These are phyloP conservation scores for Watsonalla cultraria DNA, from an alignment of 2,888 invertebrate species.

Conservation along the genomic window DNA sequence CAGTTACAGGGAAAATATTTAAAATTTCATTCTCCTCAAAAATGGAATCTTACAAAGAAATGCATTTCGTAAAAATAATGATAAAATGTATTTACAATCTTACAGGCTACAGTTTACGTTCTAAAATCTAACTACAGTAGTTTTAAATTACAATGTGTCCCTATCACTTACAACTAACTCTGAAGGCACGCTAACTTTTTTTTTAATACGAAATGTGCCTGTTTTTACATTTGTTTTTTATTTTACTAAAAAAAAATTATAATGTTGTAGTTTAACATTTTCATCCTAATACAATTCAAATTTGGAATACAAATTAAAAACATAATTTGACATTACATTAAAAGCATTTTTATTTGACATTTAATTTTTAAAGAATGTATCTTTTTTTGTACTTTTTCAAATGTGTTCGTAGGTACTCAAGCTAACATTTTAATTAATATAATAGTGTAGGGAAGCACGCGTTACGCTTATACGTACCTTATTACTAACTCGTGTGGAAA, in stretches of 20 bases:
- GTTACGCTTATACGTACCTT: constrained; percentile 55
- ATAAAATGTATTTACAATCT: constrained; percentile 71
- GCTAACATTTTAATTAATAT: constrained; percentile 8
- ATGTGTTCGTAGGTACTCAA: constrained; percentile 13
- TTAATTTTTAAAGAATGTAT: constrained; percentile 18
- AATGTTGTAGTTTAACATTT: too few species aligned
- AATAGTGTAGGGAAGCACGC: constrained; percentile 65
- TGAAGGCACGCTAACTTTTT: constrained; percentile 56
- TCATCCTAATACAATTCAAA: too few species aligned
- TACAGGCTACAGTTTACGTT: constrained; percentile 34
- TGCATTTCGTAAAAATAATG: constrained; percentile 74
- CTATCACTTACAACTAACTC: constrained; percentile 37
- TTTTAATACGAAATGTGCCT: constrained; percentile 33
- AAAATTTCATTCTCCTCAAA: constrained; percentile 68
- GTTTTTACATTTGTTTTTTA: constrained; percentile 21
- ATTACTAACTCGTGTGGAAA: constrained; percentile 18
- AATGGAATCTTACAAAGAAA: constrained; percentile 68
- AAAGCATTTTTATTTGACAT: constrained; percentile 5
- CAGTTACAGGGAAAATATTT: constrained; percentile 73
- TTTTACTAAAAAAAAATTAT: constrained; percentile 3
- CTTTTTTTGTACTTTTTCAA: constrained; percentile 39
- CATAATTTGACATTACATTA: neutral
- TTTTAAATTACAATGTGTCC: constrained; percentile 59
- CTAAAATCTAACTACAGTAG: constrained; percentile 40
- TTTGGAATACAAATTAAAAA: too few species aligned